Conservation (phyloP, 2,113 vertebrate species). For the Orthochromis indermauri region DNA sequence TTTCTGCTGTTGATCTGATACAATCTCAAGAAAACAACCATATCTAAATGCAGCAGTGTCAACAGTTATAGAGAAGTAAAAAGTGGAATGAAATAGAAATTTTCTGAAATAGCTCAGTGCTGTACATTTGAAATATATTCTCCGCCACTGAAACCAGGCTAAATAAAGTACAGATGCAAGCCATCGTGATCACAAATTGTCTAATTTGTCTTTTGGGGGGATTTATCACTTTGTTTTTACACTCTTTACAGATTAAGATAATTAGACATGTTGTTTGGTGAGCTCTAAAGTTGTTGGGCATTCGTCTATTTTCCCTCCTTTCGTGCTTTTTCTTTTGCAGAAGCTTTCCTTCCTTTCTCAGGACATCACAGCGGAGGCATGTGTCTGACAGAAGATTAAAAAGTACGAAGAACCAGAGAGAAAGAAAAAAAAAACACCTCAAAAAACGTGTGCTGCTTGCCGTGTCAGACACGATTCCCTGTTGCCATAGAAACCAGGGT, state of each 20-base stretch:
- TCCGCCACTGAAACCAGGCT: background rate
- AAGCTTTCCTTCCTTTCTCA: background rate
- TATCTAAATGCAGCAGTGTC: background rate
- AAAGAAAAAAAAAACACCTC: background rate
- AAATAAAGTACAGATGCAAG: background rate
- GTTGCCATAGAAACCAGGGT: constrained; percentile 15
- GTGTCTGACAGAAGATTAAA: background rate
- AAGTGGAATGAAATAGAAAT: background rate
- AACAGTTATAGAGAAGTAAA: background rate
- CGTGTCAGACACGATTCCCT: background rate
- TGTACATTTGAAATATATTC: background rate
- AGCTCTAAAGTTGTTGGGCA: background rate
- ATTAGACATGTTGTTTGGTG: background rate
- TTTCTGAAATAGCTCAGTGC: background rate
- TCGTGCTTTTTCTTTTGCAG: background rate
- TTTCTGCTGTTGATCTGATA: background rate
- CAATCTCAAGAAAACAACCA: background rate
- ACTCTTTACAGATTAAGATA: background rate
- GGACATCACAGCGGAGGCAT: background rate
- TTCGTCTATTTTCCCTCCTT: background rate
- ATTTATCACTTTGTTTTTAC: background rate
- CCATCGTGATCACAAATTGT: background rate
- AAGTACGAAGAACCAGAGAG: background rate
- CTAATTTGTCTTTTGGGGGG: background rate
- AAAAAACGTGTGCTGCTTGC: background rate